phyloP scores from a whole-genome alignment of 2,797 vertebrate species.

The Synaphobranchus kaupii region DNA sequence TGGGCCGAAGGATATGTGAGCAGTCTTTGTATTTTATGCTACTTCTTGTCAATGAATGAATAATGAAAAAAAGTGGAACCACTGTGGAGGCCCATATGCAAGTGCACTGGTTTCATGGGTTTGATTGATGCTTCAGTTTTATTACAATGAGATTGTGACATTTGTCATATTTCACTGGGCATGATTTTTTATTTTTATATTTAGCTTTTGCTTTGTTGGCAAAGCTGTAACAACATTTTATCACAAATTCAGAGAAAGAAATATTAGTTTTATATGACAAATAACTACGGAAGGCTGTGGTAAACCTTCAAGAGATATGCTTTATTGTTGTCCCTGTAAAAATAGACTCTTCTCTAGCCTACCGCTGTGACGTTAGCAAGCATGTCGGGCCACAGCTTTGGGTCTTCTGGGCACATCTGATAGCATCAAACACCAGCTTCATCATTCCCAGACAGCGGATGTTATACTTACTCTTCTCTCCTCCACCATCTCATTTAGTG shows the following conservation, averaged over 20 bases:
- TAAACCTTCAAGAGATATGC: background rate
- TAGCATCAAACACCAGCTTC: background rate
- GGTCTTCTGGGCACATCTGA: background rate
- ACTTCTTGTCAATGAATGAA: background rate
- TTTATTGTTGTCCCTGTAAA: background rate
- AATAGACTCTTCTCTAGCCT: background rate
- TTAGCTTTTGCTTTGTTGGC: background rate
- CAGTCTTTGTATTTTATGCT: background rate
- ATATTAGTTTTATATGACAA: background rate
- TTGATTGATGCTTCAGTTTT: background rate
- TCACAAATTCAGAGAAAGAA: slow-evolving; percentile 6
- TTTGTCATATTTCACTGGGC: background rate
- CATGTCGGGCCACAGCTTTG: too few relatives aligned
- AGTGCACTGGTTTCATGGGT: background rate
- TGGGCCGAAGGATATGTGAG: background rate
- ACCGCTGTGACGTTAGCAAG: background rate
- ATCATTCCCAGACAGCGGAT: background rate
- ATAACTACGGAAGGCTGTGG: background rate
- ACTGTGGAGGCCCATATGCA: background rate
- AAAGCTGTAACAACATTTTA: background rate
- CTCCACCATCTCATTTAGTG: slow-evolving; percentile 50
- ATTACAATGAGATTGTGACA: background rate
- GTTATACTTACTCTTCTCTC: background rate
- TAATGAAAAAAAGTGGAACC: background rate
- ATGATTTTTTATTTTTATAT: background rate